Conservation (phyloP, 2,888 invertebrate genomes). For the Diachrysia chrysitis region DNA sequence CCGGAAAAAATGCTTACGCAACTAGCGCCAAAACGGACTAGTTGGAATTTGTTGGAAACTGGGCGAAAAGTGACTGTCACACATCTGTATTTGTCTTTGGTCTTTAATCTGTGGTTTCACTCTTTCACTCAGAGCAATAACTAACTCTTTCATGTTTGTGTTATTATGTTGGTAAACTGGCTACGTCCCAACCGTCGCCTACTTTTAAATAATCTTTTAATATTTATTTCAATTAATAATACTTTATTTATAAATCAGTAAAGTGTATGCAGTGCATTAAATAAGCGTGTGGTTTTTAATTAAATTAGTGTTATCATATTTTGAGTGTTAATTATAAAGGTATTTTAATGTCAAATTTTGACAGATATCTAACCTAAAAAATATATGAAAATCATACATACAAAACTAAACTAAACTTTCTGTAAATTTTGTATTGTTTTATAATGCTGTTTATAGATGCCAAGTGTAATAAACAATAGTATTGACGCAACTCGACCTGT, state of each 20-base stretch:
- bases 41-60: too few species aligned
- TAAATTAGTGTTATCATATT: constrained; percentile 6
- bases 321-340: constrained; percentile 40
- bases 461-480: constrained; percentile 75
- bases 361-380: constrained; percentile 66
- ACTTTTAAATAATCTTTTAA: constrained; percentile 45
- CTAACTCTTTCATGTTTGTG: not conserved
- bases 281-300: constrained; percentile 26
- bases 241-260: constrained; percentile 45
- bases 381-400: constrained; percentile 37
- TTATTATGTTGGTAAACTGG: constrained; percentile 31
- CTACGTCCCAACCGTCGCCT: constrained; percentile 45
- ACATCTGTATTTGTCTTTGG: too few species aligned
- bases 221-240: not conserved
- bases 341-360: constrained; percentile 53
- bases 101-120: not conserved
- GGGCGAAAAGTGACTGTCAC: too few species aligned
- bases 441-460: constrained; percentile 80
- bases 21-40: not conserved
- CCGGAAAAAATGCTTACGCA: too few species aligned
- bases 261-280: constrained; percentile 24
- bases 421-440: constrained; percentile 53
- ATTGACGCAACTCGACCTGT: constrained; percentile 72
- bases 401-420: constrained; percentile 55
- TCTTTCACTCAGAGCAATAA: too few species aligned